Percentiles rank a stretch among this genome's conserved stretches.
Conservation (phyloP, 2,888 invertebrate genomes). For the Dendrolimus houi region DNA sequence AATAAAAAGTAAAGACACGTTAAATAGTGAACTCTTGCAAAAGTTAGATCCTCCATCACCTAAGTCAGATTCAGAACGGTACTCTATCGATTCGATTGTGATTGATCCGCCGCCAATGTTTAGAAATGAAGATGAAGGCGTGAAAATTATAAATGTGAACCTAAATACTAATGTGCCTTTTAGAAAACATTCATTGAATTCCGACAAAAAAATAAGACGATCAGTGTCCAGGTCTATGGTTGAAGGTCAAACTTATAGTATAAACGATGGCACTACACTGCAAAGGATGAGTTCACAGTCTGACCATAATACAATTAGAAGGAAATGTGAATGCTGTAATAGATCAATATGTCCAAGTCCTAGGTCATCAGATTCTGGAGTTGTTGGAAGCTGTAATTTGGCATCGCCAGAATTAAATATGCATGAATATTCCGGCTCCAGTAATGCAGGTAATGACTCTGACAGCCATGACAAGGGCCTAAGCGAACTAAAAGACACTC, state of each 20-base stretch:
- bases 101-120: slow-evolving; percentile 79
- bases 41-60: slow-evolving; percentile 61
- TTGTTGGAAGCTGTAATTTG: slow-evolving; percentile 88
- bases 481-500: slow-evolving; percentile 31
- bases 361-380: slow-evolving; percentile 88
- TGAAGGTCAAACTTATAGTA: slow-evolving; percentile 49
- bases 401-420: slow-evolving; percentile 81
- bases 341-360: slow-evolving; percentile 81
- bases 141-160: slow-evolving; percentile 61
- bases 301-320: slow-evolving; percentile 43
- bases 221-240: slow-evolving; percentile 66
- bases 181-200: slow-evolving; percentile 76
- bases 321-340: slow-evolving; percentile 78
- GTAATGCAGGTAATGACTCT: slow-evolving; percentile 49
- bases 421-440: slow-evolving; percentile 42
- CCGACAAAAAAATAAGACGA: slow-evolving; percentile 73
- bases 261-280: slow-evolving; percentile 38
- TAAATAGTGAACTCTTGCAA: slow-evolving; percentile 38
- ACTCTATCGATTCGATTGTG: slow-evolving; percentile 49
- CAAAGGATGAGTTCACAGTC: slow-evolving; percentile 68
- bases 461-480: slow-evolving; percentile 51
- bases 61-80: slow-evolving; percentile 29
- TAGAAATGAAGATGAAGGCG: slow-evolving; percentile 55
- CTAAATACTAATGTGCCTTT: slow-evolving; percentile 59
- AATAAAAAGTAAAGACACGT: slow-evolving; percentile 24